Evolutionary conservation across 2,888 invertebrate genomes (phyloP).

Genomic region (Operophtera brumata): DNA sequence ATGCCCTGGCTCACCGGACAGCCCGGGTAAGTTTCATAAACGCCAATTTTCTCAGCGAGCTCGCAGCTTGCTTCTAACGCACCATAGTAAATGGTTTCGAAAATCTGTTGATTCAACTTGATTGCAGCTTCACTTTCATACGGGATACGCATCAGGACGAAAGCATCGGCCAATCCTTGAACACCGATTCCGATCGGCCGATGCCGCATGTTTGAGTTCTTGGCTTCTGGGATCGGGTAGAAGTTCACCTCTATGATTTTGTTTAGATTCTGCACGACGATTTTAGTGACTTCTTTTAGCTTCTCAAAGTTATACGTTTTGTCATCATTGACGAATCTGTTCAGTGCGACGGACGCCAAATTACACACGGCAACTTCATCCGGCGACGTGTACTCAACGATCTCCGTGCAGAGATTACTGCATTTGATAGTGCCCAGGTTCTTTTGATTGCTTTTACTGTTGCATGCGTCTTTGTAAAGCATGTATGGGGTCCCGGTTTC

Average conservation of each 20-base stretch:
- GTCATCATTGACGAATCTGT: constrained; percentile 92
- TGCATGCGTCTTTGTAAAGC: constrained; percentile 97
- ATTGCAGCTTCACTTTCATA: constrained; percentile 94
- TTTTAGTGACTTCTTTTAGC: constrained; percentile 92
- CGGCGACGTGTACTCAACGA: constrained; percentile 94
- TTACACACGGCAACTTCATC: constrained; percentile 99
- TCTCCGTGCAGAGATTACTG: constrained; percentile 98
- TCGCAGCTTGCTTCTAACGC: constrained; percentile 98
- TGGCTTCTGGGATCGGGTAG: constrained; percentile 96
- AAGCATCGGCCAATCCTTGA: constrained; percentile 98
- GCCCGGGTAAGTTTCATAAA: constrained; percentile 95
- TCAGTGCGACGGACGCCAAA: constrained; percentile 97
- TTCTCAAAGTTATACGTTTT: constrained; percentile 93
- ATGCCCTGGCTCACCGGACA: constrained; percentile 97
- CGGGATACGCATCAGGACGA: constrained; percentile 94
- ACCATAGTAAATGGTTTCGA: constrained; percentile 99
- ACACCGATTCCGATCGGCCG: constrained; percentile 96
- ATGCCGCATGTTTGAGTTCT: constrained; percentile 91
- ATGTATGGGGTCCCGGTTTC: constrained; percentile 99
- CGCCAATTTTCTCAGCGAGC: constrained; percentile 90
- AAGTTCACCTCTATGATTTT: constrained; percentile 98
- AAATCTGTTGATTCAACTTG: constrained; percentile 95
- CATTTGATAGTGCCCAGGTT: constrained; percentile 99
- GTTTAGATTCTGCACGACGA: constrained; percentile 94
- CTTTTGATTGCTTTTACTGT: constrained; percentile 98